These are phyloP conservation scores for Colinus virginianus DNA, from an alignment of 2,113 vertebrate genomes.

Conservation along the genomic window DNA sequence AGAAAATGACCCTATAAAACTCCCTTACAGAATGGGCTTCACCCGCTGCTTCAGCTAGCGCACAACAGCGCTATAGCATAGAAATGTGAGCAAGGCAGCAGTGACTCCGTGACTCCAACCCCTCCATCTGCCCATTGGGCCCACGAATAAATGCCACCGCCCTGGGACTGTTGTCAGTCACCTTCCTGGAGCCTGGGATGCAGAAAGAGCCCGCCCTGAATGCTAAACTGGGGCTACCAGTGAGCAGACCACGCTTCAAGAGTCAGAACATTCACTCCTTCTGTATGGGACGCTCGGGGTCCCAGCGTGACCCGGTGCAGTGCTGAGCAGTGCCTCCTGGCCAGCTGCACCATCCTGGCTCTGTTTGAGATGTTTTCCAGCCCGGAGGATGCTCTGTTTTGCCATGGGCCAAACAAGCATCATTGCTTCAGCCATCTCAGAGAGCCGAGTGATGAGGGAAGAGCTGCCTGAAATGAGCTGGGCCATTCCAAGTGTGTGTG, in stretches of 20 bases:
- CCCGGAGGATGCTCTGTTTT: neutral
- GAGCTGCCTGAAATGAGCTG: neutral
- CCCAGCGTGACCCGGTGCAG: neutral
- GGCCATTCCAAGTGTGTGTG: neutral
- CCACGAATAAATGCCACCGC: neutral
- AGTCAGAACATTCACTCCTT: neutral
- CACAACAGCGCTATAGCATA: rapidly evolving
- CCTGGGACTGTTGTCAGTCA: neutral
- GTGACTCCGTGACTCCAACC: neutral
- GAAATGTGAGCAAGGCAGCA: neutral
- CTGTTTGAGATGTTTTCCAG: neutral
- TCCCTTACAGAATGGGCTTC: neutral
- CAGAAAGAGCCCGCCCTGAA: neutral
- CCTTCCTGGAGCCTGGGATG: neutral
- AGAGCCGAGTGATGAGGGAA: neutral
- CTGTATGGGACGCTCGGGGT: rapidly evolving
- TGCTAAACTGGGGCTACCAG: neutral
- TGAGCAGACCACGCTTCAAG: neutral
- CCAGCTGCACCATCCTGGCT: neutral
- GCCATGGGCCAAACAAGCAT: neutral
- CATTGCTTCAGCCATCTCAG: neutral
- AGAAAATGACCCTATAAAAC: neutral
- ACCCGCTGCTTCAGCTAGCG: neutral
- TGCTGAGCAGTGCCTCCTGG: neutral
- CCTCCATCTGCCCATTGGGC: rapidly evolving